Evolutionary conservation across 1,140 invertebrate species (phyloP).

Genomic region (Drosophila sturtevanti): DNA sequence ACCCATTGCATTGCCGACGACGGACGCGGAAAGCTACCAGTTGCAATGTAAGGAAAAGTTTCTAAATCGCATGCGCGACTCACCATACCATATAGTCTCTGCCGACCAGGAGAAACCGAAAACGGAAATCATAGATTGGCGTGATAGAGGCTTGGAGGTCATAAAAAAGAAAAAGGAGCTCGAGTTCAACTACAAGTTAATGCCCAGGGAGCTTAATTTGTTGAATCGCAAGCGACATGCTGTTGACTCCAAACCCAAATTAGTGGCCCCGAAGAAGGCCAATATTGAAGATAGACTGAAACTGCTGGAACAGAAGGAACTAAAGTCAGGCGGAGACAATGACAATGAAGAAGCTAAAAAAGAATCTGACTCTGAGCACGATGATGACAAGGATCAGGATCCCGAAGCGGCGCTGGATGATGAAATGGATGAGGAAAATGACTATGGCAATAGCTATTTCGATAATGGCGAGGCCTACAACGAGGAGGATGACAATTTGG

Average conservation of each 20-base stretch:
- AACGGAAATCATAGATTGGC: constrained; percentile 62
- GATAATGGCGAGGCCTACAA: constrained; percentile 94
- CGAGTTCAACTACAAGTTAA: constrained; percentile 84
- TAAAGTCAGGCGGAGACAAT: constrained; percentile 84
- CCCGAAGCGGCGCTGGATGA: constrained; percentile 85
- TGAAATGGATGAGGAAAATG: constrained; percentile 90
- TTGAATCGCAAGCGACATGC: constrained; percentile 54
- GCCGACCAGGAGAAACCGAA: constrained; percentile 84
- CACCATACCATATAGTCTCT: constrained; percentile 85
- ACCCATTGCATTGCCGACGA: constrained; percentile 84
- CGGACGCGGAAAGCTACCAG: constrained; percentile 70
- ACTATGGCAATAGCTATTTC: constrained; percentile 92
- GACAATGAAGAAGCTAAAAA: constrained; percentile 83
- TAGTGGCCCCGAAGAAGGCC: constrained; percentile 55
- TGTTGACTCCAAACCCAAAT: constrained; percentile 30
- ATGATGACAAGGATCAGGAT: constrained; percentile 83
- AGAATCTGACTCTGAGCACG: constrained; percentile 81
- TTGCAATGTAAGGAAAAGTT: constrained; percentile 79
- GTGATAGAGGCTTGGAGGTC: constrained; percentile 85
- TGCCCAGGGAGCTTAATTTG: constrained; percentile 84
- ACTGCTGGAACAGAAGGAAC: constrained; percentile 85
- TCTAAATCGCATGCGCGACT: constrained; percentile 83
- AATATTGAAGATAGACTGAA: constrained; percentile 80
- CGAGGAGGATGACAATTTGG: constrained; percentile 93
- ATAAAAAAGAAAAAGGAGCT: constrained; percentile 83